Evolutionary conservation across 2,888 invertebrate species (phyloP).

Genomic region (Mythimna ferrago): DNA sequence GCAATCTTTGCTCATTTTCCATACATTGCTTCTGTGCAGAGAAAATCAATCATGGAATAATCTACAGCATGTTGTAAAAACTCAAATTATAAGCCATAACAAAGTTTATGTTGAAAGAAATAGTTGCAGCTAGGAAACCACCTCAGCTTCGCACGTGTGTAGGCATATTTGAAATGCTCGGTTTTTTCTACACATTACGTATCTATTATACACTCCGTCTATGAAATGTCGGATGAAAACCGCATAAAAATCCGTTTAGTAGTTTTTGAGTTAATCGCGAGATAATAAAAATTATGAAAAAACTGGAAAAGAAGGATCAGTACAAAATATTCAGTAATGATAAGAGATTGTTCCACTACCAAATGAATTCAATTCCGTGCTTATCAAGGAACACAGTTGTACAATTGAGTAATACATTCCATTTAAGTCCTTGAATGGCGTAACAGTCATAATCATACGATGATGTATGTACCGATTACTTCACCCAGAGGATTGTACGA

Average conservation of each 20-base stretch:
- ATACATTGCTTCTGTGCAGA: not conserved
- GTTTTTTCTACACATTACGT: too few relatives aligned
- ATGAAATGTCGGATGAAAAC: too few relatives aligned
- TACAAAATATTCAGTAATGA: not conserved
- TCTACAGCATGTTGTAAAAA: too few relatives aligned
- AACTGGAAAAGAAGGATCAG: not conserved
- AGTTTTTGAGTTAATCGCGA: too few relatives aligned
- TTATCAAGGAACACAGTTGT: not conserved
- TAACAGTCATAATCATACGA: not conserved
- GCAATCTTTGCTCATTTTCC: not conserved
- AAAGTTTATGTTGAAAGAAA: not conserved
- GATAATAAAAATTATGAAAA: not conserved
- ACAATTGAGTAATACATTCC: not conserved
- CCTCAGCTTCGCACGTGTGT: too few relatives aligned
- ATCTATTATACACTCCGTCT: too few relatives aligned
- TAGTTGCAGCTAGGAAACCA: too few relatives aligned
- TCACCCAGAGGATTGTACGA: slow-evolving; percentile 2
- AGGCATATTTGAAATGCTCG: too few relatives aligned
- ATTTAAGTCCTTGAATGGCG: not conserved
- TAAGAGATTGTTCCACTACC: not conserved
- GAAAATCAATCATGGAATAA: not conserved
- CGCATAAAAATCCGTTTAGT: too few relatives aligned
- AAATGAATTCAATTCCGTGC: not conserved
- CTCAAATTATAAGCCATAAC: not conserved
- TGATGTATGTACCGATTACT: slow-evolving; percentile 15